These are phyloP conservation scores for Montipora efflorescens DNA, from an alignment of 64 coral and sea anemone species.

Conservation along the genomic window DNA sequence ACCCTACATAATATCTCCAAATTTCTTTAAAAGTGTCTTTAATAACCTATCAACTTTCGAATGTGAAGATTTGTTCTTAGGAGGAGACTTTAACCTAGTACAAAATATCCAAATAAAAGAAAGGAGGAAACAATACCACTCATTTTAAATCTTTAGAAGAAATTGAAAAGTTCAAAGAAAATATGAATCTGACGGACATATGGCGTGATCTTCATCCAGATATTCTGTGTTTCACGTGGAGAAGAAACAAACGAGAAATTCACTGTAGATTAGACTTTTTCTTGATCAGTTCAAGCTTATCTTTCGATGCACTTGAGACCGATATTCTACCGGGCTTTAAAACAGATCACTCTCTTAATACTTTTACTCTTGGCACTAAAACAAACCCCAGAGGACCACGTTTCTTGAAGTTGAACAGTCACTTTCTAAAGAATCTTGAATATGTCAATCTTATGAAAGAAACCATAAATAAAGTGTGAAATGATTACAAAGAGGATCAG, in stretches of 20 bases:
- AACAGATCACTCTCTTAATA: not conserved
- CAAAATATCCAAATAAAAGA: constrained; percentile 6
- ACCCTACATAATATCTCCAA: constrained; percentile 30
- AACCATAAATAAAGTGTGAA: not conserved
- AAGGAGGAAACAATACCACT: not conserved
- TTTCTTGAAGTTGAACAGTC: too few relatives aligned
- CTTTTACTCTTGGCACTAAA: not conserved
- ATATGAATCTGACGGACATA: constrained; percentile 29
- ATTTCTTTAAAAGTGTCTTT: constrained; percentile 22
- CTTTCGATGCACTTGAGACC: not conserved
- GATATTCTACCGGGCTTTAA: too few relatives aligned
- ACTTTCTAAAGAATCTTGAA: too few relatives aligned
- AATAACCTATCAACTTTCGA: not conserved
- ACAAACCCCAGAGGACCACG: not conserved
- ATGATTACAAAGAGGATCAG: constrained; percentile 1
- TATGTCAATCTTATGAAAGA: not conserved
- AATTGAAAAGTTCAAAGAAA: constrained; percentile 37
- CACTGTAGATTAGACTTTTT: constrained; percentile 23
- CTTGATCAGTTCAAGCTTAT: constrained; percentile 16
- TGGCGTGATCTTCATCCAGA: constrained; percentile 48
- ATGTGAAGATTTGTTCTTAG: not conserved
- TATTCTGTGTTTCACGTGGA: constrained; percentile 1
- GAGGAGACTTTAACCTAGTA: constrained; percentile 5
- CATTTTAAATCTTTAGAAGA: constrained; percentile 23
- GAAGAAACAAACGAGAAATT: constrained; percentile 18